Conservation (phyloP, 2,888 invertebrate genomes). For the Pachydiplax longipennis region DNA sequence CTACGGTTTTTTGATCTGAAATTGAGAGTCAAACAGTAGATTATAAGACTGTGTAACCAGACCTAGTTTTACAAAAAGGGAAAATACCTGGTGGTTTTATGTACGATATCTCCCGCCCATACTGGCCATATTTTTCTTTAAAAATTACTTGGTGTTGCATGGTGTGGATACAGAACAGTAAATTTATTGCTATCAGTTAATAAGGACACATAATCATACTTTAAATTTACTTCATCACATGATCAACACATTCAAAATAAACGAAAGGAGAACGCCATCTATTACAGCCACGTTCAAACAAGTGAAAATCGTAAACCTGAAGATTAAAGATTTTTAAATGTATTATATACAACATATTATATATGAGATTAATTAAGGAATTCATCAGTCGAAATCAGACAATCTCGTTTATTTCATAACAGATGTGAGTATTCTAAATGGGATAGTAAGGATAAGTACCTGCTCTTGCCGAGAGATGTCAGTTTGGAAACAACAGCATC, state of each 20-base stretch:
- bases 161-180: neutral
- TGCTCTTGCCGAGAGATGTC: neutral
- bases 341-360: neutral
- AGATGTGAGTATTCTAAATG: neutral
- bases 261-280: neutral
- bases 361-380: neutral
- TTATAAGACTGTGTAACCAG: too few species aligned
- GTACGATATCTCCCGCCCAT: neutral
- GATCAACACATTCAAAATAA: neutral
- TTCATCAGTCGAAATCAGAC: neutral
- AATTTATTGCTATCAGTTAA: neutral
- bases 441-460: neutral
- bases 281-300: neutral
- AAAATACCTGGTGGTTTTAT: slow-evolving; percentile 28
- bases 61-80: neutral
- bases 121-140: neutral
- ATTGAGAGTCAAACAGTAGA: neutral
- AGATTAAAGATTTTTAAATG: neutral
- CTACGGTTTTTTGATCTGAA: neutral
- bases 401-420: neutral
- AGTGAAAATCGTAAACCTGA: neutral
- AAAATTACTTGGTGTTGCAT: slow-evolving; percentile 20
- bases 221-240: neutral
- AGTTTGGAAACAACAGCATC: neutral
- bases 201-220: neutral